Evolutionary conservation across 2,113 vertebrate genomes (phyloP).

Genomic region (Poicephalus meyeri): DNA sequence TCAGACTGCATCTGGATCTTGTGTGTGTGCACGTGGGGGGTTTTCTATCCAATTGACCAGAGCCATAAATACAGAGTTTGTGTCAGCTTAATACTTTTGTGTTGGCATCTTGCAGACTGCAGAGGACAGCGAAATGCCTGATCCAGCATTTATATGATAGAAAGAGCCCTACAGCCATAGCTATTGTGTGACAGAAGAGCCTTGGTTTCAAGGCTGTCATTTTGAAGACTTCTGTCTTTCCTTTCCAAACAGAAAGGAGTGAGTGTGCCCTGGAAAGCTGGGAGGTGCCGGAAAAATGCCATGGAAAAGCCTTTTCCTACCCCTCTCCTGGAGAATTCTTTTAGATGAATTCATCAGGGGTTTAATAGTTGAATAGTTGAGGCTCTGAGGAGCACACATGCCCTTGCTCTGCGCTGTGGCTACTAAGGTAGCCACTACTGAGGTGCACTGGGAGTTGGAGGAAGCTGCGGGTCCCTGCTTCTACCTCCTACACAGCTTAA

Average conservation of each 20-base stretch:
- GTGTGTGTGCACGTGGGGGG: background rate
- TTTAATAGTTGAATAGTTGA: background rate
- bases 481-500: background rate
- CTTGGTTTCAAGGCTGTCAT: background rate
- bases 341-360: no score
- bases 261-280: background rate
- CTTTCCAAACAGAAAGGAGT: background rate
- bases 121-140: background rate
- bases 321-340: background rate
- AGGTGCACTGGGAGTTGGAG: background rate
- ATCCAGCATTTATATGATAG: constrained; percentile 8
- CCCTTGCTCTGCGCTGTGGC: background rate
- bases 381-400: background rate
- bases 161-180: background rate
- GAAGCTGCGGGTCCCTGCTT: background rate
- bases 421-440: background rate
- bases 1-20: background rate
- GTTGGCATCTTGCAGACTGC: background rate
- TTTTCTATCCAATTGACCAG: background rate
- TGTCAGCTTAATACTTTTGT: background rate
- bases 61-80: background rate
- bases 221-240: background rate
- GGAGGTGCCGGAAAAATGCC: background rate
- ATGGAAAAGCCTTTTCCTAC: background rate
- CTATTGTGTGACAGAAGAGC: background rate